Percentiles rank a stretch among this genome's conserved stretches.
Evolutionary conservation across 2,113 vertebrate genomes (phyloP).

Genomic region (Bujurquina vittata): DNA sequence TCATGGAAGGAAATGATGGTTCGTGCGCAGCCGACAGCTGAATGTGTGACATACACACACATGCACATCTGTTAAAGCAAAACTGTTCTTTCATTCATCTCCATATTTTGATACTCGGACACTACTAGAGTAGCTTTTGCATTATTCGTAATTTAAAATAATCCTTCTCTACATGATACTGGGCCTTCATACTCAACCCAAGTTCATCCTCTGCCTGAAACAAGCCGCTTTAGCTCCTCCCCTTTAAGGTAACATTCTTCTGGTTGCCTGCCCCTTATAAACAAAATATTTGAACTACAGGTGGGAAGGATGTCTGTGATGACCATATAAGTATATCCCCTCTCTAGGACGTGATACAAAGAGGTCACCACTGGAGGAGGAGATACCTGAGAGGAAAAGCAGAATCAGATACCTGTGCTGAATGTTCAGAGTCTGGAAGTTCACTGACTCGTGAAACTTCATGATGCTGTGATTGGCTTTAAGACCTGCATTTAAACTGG

Average conservation of each 20-base stretch:
- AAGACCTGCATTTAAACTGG: no score
- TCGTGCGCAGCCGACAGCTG: not conserved
- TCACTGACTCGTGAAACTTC: not conserved
- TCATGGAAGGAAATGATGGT: not conserved
- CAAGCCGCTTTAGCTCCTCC: not conserved
- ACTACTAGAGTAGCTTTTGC: not conserved
- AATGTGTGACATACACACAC: not conserved
- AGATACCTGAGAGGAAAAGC: not conserved
- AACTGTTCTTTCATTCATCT: not conserved
- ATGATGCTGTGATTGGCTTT: no score
- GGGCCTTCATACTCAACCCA: not conserved
- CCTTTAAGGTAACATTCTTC: not conserved
- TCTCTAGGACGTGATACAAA: no score
- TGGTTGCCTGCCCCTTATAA: not conserved
- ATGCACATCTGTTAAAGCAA: not conserved
- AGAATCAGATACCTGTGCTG: not conserved
- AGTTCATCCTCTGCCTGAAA: not conserved
- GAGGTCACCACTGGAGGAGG: no score
- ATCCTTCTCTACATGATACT: not conserved
- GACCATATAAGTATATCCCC: no score
- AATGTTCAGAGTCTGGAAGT: not conserved
- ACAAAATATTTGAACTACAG: not conserved
- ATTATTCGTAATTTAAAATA: not conserved
- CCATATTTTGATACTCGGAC: rapidly evolving
- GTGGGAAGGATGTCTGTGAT: not conserved